Conservation (phyloP, 2,797 vertebrate genomes). For the Vespertilio murinus region DNA sequence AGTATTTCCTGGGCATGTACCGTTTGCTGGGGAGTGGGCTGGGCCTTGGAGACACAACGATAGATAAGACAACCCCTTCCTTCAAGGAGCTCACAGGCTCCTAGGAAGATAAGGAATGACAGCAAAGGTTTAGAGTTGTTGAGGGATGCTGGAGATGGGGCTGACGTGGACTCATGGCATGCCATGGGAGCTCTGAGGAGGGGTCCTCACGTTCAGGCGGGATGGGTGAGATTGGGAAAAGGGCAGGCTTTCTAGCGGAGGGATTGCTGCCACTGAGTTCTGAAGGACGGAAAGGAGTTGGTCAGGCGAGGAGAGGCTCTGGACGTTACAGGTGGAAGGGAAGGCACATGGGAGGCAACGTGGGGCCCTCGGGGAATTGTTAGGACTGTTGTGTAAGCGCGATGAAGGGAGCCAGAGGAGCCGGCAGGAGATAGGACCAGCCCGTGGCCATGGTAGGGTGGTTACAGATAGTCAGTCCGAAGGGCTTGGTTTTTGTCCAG, state of each 20-base stretch:
- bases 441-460: not conserved
- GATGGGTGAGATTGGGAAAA: not conserved
- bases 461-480: not conserved
- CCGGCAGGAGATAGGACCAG: not conserved
- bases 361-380: not conserved
- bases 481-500: not conserved
- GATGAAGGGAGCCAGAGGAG: not conserved
- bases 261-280: not conserved
- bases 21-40: not conserved
- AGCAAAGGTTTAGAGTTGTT: not conserved
- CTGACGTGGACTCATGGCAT: fast-evolving
- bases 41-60: not conserved
- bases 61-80: not conserved
- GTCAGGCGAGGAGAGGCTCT: not conserved
- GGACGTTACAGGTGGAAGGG: not conserved
- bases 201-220: not conserved
- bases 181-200: not conserved
- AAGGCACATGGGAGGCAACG: not conserved
- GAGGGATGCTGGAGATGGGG: not conserved
- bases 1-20: not conserved
- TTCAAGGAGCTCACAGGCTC: not conserved
- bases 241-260: not conserved
- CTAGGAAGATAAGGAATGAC: not conserved
- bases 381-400: not conserved
- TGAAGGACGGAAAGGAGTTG: not conserved